Conservation (phyloP, 2,888 invertebrate genomes). For the Lasioglossum malachurum region DNA sequence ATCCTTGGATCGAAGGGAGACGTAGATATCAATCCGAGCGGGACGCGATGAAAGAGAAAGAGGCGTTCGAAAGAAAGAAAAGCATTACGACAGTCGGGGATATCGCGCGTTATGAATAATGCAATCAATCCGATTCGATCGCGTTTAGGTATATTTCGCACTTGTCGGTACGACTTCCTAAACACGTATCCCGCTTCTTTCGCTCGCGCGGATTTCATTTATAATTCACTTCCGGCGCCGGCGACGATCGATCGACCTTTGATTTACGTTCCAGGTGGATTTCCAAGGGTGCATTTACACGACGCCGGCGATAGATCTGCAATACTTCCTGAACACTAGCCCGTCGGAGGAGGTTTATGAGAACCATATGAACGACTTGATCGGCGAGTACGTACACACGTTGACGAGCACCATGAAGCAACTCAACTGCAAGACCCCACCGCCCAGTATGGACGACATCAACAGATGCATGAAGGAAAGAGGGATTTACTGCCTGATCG, state of each 20-base stretch:
- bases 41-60: neutral
- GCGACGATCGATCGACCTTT: slow-evolving; percentile 41
- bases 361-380: slow-evolving; percentile 62
- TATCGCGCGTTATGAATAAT: slow-evolving; percentile 74
- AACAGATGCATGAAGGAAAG: slow-evolving; percentile 64
- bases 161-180: slow-evolving; percentile 71
- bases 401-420: slow-evolving; percentile 73
- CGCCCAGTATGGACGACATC: slow-evolving; percentile 73
- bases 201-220: slow-evolving; percentile 70
- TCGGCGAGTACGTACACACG: slow-evolving; percentile 73
- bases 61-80: neutral
- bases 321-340: slow-evolving; percentile 85
- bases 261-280: slow-evolving; percentile 83
- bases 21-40: neutral
- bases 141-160: slow-evolving; percentile 63
- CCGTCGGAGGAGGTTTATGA: slow-evolving; percentile 64
- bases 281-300: slow-evolving; percentile 84
- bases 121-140: slow-evolving; percentile 75
- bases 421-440: slow-evolving; percentile 72
- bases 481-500: slow-evolving; percentile 67
- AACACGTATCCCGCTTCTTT: slow-evolving; percentile 71
- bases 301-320: slow-evolving; percentile 85
- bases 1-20: no score
- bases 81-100: slow-evolving; percentile 21
- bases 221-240: slow-evolving; percentile 73